These are phyloP conservation scores for Oligia strigilis DNA, from an alignment of 2,888 invertebrate species.

Conservation along the genomic window DNA sequence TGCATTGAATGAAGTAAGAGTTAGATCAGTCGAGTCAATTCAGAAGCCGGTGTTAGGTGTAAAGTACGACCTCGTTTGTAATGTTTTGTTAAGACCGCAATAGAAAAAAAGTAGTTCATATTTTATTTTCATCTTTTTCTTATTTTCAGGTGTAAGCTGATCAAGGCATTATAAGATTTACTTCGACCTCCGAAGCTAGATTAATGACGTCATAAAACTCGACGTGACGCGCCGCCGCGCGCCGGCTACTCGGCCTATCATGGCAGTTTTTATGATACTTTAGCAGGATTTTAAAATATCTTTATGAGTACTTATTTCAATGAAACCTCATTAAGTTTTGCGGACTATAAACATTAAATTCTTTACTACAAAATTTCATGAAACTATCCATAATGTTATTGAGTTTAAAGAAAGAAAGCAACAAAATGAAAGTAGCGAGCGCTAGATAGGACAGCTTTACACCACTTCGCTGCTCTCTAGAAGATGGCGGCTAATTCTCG, in stretches of 20 bases:
- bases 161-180: conserved; percentile 53
- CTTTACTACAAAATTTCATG: background rate
- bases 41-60: background rate
- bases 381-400: background rate
- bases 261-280: conserved; percentile 48
- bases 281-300: conserved; percentile 36
- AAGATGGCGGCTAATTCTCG: conserved; percentile 11
- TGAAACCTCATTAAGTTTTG: conserved; percentile 31
- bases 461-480: background rate
- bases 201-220: conserved; percentile 57
- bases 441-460: background rate
- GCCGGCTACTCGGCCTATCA: conserved; percentile 21
- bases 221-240: conserved; percentile 25
- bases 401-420: background rate
- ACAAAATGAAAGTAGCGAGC: background rate
- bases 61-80: background rate
- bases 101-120: background rate
- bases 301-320: conserved; percentile 48
- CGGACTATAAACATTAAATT: background rate
- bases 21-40: background rate
- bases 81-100: background rate
- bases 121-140: conserved; percentile 15
- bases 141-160: conserved; percentile 24
- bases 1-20: background rate
- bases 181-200: conserved; percentile 40